Base-by-base conservation (phyloP, 1,140 invertebrate genomes). In the Chrysoperla carnea region DNA sequence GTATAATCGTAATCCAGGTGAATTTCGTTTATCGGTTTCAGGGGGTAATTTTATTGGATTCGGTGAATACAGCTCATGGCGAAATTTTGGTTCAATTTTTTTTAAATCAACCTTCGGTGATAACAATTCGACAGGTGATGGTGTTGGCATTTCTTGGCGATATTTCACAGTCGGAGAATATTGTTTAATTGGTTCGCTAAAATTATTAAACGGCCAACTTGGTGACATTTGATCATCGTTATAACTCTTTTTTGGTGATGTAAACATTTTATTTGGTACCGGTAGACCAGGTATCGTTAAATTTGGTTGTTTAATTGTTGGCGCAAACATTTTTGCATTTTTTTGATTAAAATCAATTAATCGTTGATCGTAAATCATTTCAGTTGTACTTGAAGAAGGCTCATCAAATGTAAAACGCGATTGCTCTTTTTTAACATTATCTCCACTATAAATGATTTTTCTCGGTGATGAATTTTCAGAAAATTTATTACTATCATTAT, bases 1-100 rank as follows among this genome's bases (percentile, higher is more conserved):
- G 53, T 73, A 82, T 39, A 74, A 33, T 33, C 8, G 31, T 33
- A 33, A 33, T 11, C 31, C n/a, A 4, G 31, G n/a, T 33, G 8
- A 12, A 33, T 33, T 33, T 11, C n/a, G 8, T 11, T 33, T 33
- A 4, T 9, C 31, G 8, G 31, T 4, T 11, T 9, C 8, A 33
- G 8, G 2, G n/a, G 31, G 6, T 11, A 33, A 33, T 12, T 11
- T 33, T 11, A 11, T 12, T 33, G n/a, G n/a, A 33, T 33, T 33
- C 6, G 31, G n/a, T 33, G 31, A 33, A 11, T 9, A 33, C n/a
- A 11, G 2, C 6, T 11, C 8, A 33, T 33, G n/a, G 8, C 8
- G n/a, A 11, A 11, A 9, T 12, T 9, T 9, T 33, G 31, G 8
- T 11, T 33, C n/a, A 11, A 33, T 4, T 12, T 33, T 33, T 12